Conservation (phyloP, 2,113 vertebrate genomes). For the Galeopterus variegatus region DNA sequence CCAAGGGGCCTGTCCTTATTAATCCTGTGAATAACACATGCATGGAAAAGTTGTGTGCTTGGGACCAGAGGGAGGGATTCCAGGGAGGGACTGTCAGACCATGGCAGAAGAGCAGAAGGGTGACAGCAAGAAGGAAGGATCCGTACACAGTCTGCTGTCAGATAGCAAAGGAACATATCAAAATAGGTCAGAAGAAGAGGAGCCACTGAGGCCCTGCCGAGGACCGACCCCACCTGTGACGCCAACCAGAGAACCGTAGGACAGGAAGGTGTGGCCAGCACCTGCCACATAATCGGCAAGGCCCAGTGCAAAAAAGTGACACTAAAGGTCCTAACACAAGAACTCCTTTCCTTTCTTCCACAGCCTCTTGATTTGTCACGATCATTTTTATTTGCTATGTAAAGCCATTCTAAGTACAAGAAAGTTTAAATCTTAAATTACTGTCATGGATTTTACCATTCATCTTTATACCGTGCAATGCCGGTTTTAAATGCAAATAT, state of each 20-base stretch:
- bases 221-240: rapidly evolving
- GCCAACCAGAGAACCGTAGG: rapidly evolving
- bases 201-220: rapidly evolving
- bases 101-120: not conserved
- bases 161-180: not conserved
- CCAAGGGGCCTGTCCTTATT: not conserved
- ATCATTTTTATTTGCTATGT: not conserved
- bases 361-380: not conserved
- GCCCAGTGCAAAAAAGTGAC: rapidly evolving
- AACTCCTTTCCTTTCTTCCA: not conserved
- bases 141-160: not conserved
- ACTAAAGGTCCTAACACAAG: not conserved
- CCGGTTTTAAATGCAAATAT: not conserved
- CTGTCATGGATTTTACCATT: not conserved
- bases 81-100: not conserved
- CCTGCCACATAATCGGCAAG: rapidly evolving
- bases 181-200: not conserved
- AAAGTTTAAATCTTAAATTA: not conserved
- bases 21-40: not conserved
- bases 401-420: not conserved
- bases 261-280: rapidly evolving
- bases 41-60: rapidly evolving
- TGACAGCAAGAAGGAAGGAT: not conserved
- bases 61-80: not conserved
- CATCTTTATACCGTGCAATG: not conserved